Evolutionary conservation across 2,797 vertebrate species (phyloP), one percentile per base, ranked within the genome.

Genomic region (Tenualosa thibaudeaui): DNA sequence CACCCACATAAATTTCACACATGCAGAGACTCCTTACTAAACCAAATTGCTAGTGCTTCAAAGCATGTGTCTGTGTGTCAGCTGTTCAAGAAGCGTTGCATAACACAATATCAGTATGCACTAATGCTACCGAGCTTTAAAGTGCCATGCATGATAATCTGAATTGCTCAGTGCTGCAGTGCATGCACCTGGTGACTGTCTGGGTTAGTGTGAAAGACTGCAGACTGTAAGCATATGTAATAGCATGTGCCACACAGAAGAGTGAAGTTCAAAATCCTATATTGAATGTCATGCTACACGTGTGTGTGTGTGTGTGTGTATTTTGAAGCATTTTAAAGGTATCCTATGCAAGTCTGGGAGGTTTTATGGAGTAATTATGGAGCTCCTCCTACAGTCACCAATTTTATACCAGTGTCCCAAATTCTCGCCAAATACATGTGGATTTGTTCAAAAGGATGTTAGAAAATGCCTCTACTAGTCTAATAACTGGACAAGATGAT

Each of bases 11-110:
- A 19, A 78, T 78, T 6, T 78, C 71, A 13, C 68, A 71, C 68
- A 71, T 17, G 2, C 12, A 71, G 13, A 17, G 31, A 26, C 68
- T 37, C 31, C 37, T 40, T 31, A 71, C 12, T 19, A 78, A 78
- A 78, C 19, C 71, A 37, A 40, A 9, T 40, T 43, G 71, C 40
- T 78, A 37, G 37, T 46, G 43, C 71, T 78, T 78, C 71, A 78
- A 78, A 78, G 71, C 71, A 78, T 78, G 71, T 78, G 71, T 78
- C 71, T 78, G 71, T 78, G 71, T 43, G 71, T 46, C 71, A 19
- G 31, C 68, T 15, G 68, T 71, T 71, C 68, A 31, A 71, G 12
- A 37, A 40, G 26, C 31, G 37, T 71, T 71, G 68, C 68, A 40
- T 71, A 71, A 71, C 15, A 40, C 68, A 37, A 40, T 37, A 71